These are phyloP conservation scores for Gallinago stenura DNA, from an alignment of 2,797 vertebrate species.

Conservation along the genomic window DNA sequence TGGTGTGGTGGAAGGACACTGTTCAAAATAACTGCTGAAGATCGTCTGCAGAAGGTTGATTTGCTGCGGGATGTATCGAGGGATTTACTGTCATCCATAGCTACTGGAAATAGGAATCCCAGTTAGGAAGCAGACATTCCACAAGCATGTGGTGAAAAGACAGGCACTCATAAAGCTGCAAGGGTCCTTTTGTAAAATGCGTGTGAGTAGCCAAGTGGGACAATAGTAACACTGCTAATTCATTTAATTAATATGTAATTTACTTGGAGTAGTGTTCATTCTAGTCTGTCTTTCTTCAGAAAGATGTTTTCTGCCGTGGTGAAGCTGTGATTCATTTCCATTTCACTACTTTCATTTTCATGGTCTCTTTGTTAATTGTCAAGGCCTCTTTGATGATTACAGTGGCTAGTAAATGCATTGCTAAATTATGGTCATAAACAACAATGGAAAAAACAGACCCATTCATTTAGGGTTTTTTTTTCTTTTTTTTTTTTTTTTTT, in stretches of 20 bases:
- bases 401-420: slow-evolving; percentile 64
- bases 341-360: slow-evolving; percentile 71
- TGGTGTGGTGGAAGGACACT: neutral
- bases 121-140: slow-evolving; percentile 26
- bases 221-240: slow-evolving; percentile 68
- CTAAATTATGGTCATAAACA: slow-evolving; percentile 66
- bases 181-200: slow-evolving; percentile 48
- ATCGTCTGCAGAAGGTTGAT: neutral
- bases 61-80: neutral
- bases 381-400: slow-evolving; percentile 67
- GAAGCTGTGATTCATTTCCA: slow-evolving; percentile 72
- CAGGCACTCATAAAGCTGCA: slow-evolving; percentile 37
- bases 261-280: slow-evolving; percentile 59
- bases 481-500: neutral
- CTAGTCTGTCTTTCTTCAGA: slow-evolving; percentile 60
- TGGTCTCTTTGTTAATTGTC: slow-evolving; percentile 71
- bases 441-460: slow-evolving; percentile 25
- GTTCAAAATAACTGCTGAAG: neutral
- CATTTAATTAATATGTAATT: slow-evolving; percentile 74
- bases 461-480: neutral
- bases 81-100: neutral
- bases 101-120: neutral
- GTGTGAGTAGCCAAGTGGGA: slow-evolving; percentile 54
- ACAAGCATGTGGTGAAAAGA: slow-evolving; percentile 33
- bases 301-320: slow-evolving; percentile 68